phyloP scores from a whole-genome alignment of 2,797 vertebrate genomes.

The Syndactyla subalaris region DNA sequence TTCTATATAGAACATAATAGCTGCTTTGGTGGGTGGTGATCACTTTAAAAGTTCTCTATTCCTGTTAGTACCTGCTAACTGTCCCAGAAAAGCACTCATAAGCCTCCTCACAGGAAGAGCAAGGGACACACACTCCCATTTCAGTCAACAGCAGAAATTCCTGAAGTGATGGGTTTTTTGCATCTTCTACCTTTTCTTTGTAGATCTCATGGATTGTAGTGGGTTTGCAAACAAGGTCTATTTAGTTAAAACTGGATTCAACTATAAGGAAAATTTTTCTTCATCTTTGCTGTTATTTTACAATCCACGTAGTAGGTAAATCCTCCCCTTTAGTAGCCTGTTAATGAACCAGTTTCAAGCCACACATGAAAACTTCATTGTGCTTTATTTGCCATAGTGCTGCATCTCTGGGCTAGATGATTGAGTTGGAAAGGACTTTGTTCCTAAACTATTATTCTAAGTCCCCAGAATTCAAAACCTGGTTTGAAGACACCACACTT shows the following conservation, averaged over 20 bases:
- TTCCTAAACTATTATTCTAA: background rate
- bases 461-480: background rate
- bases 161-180: background rate
- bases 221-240: background rate
- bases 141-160: background rate
- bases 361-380: background rate
- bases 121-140: background rate
- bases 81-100: background rate
- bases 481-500: background rate
- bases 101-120: background rate
- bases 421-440: background rate
- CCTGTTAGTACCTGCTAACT: background rate
- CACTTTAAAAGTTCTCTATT: background rate
- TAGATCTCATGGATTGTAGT: background rate
- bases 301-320: background rate
- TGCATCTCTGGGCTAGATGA: background rate
- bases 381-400: background rate
- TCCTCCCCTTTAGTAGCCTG: background rate
- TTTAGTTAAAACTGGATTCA: background rate
- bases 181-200: background rate
- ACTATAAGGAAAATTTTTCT: background rate
- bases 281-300: background rate
- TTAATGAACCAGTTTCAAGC: background rate
- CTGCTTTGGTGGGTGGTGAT: background rate
- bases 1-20: background rate